These are phyloP conservation scores for Lutraria lutraria DNA, from an alignment of 2,888 invertebrate genomes.

Conservation along the genomic window DNA sequence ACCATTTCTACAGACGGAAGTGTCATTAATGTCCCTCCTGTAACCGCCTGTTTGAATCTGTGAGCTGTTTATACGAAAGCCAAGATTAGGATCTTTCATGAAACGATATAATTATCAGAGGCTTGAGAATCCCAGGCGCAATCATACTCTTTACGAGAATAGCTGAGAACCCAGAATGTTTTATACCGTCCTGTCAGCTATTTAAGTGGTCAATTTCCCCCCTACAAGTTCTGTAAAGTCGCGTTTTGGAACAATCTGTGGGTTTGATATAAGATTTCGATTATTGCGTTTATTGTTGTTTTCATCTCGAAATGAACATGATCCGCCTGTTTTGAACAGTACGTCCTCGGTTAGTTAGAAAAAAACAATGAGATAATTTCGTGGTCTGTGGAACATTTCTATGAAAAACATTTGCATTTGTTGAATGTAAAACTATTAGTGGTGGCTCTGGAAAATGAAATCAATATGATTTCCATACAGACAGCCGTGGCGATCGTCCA, in stretches of 20 bases:
- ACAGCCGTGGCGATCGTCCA: too few species aligned
- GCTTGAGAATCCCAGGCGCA: background rate
- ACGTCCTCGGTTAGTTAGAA: background rate
- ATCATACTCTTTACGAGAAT: conserved; percentile 7
- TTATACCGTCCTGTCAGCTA: background rate
- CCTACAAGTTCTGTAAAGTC: background rate
- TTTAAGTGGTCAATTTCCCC: conserved; percentile 2
- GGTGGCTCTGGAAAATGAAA: background rate
- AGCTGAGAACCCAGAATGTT: background rate
- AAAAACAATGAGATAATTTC: background rate
- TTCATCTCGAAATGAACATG: background rate
- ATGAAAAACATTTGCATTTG: background rate
- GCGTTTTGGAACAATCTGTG: background rate
- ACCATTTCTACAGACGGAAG: background rate
- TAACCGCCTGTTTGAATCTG: background rate
- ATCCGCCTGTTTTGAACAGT: background rate
- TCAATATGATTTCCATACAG: background rate
- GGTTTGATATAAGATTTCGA: background rate
- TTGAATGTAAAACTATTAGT: background rate
- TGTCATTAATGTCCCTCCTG: background rate
- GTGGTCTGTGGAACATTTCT: background rate
- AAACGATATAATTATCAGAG: background rate
- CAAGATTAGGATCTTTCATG: background rate
- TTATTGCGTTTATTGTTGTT: background rate
- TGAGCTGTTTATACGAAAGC: background rate